Conservation (phyloP, 2,888 invertebrate genomes). For the Netelia virgata region DNA sequence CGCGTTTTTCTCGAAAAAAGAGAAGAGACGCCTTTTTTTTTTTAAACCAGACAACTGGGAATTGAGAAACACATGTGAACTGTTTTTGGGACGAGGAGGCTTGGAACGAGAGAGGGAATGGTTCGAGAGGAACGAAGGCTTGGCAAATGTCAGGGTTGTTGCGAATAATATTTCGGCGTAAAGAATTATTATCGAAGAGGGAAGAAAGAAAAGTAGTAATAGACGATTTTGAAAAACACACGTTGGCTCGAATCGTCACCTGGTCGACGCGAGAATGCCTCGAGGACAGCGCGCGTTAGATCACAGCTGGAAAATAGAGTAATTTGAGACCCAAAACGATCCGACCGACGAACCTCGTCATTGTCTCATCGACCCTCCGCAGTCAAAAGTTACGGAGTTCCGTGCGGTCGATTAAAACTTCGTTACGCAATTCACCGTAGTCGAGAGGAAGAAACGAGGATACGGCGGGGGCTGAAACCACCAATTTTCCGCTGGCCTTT, state of each 20-base stretch:
- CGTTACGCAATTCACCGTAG: slow-evolving; percentile 34
- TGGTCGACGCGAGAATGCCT: slow-evolving; percentile 48
- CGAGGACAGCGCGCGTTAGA: slow-evolving; percentile 38
- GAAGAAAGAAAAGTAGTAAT: slow-evolving; percentile 17
- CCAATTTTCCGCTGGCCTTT: slow-evolving; percentile 58
- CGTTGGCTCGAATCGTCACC: slow-evolving; percentile 46
- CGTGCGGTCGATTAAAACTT: slow-evolving; percentile 61
- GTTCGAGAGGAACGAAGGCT: too few species aligned
- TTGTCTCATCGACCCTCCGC: slow-evolving; percentile 39
- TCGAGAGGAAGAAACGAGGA: slow-evolving; percentile 24
- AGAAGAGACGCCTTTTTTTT: slow-evolving; percentile 29
- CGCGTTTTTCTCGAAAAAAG: slow-evolving; percentile 12
- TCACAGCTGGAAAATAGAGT: slow-evolving; percentile 57
- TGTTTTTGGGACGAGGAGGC: background rate
- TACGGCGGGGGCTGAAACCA: slow-evolving; percentile 26
- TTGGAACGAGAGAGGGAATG: too few species aligned
- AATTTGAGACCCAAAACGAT: slow-evolving; percentile 22
- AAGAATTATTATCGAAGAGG: background rate
- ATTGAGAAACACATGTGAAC: slow-evolving; percentile 14
- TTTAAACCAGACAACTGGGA: slow-evolving; percentile 42
- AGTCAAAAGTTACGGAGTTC: slow-evolving; percentile 18
- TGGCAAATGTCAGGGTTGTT: too few species aligned
- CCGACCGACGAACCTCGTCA: slow-evolving; percentile 12
- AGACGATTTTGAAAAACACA: slow-evolving; percentile 29
- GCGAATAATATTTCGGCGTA: background rate